Percentiles rank a stretch among this genome's conserved stretches.
Evolutionary conservation across 1,140 invertebrate genomes (phyloP).

Genomic region (Alviniconcha marisindica): DNA sequence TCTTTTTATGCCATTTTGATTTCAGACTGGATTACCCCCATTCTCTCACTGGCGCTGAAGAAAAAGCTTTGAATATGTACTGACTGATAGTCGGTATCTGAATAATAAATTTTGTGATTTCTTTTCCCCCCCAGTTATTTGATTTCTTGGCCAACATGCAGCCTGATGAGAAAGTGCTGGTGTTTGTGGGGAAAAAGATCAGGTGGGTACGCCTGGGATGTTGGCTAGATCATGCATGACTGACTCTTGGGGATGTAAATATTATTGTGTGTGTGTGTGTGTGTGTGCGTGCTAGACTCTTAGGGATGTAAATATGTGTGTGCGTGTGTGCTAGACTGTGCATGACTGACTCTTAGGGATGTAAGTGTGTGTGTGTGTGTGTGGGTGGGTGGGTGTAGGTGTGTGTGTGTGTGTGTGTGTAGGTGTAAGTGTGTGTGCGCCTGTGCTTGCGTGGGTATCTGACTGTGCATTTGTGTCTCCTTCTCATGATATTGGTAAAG

Average conservation of each 20-base stretch:
- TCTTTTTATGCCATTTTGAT: too few species aligned
- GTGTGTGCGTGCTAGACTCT: background rate
- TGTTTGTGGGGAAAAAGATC: constrained; percentile 91
- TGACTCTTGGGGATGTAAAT: too few species aligned
- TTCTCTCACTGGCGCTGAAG: too few species aligned
- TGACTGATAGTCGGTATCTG: too few species aligned
- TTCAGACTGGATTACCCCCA: too few species aligned
- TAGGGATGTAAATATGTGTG: background rate
- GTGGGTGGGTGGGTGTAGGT: background rate
- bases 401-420: background rate
- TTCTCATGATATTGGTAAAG: background rate
- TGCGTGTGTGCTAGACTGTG: too few species aligned
- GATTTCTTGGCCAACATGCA: constrained; percentile 82
- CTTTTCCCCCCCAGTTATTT: constrained; percentile 77
- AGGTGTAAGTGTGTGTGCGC: background rate
- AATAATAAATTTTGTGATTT: too few species aligned
- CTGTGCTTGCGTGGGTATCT: background rate
- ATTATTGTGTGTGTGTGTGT: too few species aligned
- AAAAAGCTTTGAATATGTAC: too few species aligned
- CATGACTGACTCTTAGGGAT: too few species aligned
- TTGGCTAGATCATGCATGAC: background rate
- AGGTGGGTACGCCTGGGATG: constrained; percentile 64
- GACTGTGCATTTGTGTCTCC: background rate
- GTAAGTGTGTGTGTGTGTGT: background rate
- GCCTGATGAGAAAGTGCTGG: constrained; percentile 87